A percentile compares a stretch with the other conserved stretches of the same genome.
Evolutionary conservation across 1,140 invertebrate species (phyloP).

Genomic region (Drosophila miranda): DNA sequence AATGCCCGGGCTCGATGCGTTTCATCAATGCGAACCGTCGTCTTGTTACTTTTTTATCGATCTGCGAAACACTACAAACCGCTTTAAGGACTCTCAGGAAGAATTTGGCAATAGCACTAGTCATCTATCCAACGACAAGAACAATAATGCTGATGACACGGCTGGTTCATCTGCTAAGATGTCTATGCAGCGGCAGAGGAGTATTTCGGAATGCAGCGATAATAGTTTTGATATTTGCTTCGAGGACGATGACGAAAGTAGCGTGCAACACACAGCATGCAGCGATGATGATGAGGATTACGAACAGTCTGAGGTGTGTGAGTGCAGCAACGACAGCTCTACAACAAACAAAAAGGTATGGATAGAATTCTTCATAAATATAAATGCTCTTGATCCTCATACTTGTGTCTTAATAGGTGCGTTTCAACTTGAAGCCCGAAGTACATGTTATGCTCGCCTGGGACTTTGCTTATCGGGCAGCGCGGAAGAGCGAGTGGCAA

Average conservation of each 20-base stretch:
- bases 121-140: slow-evolving; percentile 41
- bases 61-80: slow-evolving; percentile 38
- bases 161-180: not conserved
- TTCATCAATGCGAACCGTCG: slow-evolving; percentile 34
- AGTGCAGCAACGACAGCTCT: slow-evolving; percentile 31
- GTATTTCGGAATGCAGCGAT: slow-evolving; percentile 70
- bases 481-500: slow-evolving; percentile 86
- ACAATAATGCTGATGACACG: slow-evolving; percentile 35
- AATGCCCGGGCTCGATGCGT: slow-evolving; percentile 41
- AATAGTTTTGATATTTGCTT: slow-evolving; percentile 73
- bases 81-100: slow-evolving; percentile 41
- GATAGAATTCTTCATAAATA: not conserved
- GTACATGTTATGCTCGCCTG: slow-evolving; percentile 86
- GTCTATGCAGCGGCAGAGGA: slow-evolving; percentile 49
- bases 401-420: slow-evolving; percentile 83
- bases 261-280: slow-evolving; percentile 26
- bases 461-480: slow-evolving; percentile 86
- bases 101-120: slow-evolving; percentile 31
- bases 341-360: slow-evolving; percentile 59
- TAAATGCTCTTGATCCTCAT: not conserved
- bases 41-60: slow-evolving; percentile 67
- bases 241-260: slow-evolving; percentile 50
- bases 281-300: slow-evolving; percentile 28
- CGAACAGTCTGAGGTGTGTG: slow-evolving; percentile 25
- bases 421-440: slow-evolving; percentile 83